A percentile compares a stretch with the other conserved stretches of the same genome.
These are phyloP conservation scores for Ophion costatus DNA, from an alignment of 2,888 invertebrate species.

Conservation along the genomic window DNA sequence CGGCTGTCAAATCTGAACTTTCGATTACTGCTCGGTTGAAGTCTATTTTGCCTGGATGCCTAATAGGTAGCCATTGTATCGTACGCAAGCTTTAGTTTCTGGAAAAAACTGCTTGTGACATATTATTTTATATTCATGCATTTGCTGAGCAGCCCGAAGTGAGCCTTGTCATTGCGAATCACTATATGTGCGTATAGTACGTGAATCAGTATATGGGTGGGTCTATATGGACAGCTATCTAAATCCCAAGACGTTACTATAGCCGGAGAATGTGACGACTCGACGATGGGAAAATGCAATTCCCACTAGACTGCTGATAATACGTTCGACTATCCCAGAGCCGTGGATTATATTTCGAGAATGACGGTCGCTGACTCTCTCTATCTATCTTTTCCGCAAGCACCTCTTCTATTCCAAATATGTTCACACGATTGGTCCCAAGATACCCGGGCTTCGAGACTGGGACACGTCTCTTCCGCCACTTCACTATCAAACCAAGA, in stretches of 20 bases:
- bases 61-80: too few relatives aligned
- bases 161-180: not conserved
- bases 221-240: slow-evolving; percentile 23
- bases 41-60: too few relatives aligned
- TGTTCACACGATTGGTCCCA: slow-evolving; percentile 59
- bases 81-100: too few relatives aligned
- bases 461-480: slow-evolving; percentile 27
- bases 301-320: slow-evolving; percentile 63
- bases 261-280: slow-evolving; percentile 52
- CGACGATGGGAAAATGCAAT: slow-evolving; percentile 57
- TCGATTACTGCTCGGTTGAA: too few relatives aligned
- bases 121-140: not conserved
- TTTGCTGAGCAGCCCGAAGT: not conserved
- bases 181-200: slow-evolving; percentile 8
- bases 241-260: slow-evolving; percentile 46
- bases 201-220: slow-evolving; percentile 16
- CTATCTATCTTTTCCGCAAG: slow-evolving; percentile 18
- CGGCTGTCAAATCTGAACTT: too few relatives aligned
- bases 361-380: slow-evolving; percentile 39
- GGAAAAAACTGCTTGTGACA: not conserved
- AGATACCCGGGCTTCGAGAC: slow-evolving; percentile 48
- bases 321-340: slow-evolving; percentile 46
- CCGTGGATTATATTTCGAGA: slow-evolving; percentile 64
- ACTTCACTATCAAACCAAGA: slow-evolving; percentile 43
- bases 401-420: slow-evolving; percentile 44